Percentiles rank a stretch among this genome's conserved stretches.
Conservation (phyloP, 2,113 vertebrate genomes). For the Sminthopsis crassicaudata region DNA sequence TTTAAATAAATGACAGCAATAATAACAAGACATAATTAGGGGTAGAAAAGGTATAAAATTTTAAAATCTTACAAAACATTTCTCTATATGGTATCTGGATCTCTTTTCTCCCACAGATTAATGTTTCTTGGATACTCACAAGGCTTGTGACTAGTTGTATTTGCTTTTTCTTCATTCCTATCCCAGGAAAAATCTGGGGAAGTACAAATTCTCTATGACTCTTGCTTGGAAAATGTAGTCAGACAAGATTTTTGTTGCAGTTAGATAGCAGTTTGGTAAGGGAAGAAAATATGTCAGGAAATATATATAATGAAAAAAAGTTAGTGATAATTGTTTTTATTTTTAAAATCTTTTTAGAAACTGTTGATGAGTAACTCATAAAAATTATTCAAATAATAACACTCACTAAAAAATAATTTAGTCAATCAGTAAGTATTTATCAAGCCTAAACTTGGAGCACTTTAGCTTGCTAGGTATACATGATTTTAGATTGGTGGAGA, state of each 20-base stretch:
- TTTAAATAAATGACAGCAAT: not conserved
- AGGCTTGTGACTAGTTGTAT: not conserved
- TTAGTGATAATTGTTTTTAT: not conserved
- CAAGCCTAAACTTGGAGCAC: not conserved
- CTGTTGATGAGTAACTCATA: not conserved
- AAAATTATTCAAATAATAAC: not conserved
- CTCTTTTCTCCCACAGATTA: not conserved
- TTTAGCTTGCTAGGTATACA: not conserved
- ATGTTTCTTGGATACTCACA: not conserved
- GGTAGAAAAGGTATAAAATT: not conserved
- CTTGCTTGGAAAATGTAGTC: not conserved
- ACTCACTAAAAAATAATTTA: not conserved
- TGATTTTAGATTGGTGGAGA: not conserved
- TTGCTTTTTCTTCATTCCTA: not conserved
- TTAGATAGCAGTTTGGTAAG: not conserved
- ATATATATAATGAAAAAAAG: not conserved
- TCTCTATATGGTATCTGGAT: not conserved
- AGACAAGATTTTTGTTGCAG: not conserved
- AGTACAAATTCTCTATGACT: not conserved
- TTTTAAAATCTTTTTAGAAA: not conserved
- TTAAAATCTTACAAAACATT: not conserved
- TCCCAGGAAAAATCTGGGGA: not conserved
- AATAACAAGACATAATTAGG: not conserved
- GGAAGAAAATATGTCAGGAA: not conserved
- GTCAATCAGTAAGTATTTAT: not conserved